These are phyloP conservation scores for Bombycilla garrulus DNA, from an alignment of 2,113 vertebrate species.

Conservation along the genomic window DNA sequence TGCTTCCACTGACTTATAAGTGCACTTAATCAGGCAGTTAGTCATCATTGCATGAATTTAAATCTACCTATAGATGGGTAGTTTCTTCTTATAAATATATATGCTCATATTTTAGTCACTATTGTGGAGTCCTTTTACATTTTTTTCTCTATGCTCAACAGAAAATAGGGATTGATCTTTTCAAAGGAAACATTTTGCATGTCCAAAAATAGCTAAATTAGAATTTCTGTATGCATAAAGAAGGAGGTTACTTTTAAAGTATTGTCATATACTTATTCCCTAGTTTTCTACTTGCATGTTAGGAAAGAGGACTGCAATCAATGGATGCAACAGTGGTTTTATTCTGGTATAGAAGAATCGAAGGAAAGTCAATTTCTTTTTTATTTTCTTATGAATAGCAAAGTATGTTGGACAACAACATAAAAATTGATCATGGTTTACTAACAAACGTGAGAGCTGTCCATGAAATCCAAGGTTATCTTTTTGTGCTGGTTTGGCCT, in stretches of 20 bases:
- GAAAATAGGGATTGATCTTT: not conserved
- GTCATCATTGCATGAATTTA: not conserved
- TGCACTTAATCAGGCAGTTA: not conserved
- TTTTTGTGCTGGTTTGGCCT: too few species aligned
- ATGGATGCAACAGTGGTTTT: not conserved
- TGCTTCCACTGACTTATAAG: not conserved
- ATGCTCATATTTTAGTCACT: not conserved
- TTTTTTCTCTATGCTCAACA: not conserved
- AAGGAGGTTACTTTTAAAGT: not conserved
- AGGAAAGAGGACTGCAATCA: not conserved
- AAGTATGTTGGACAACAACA: not conserved
- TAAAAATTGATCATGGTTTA: not conserved
- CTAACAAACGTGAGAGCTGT: not conserved
- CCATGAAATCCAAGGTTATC: not conserved
- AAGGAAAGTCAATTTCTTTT: not conserved
- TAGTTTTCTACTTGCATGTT: not conserved
- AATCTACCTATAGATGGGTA: not conserved
- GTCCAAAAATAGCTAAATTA: not conserved
- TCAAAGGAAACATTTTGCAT: not conserved
- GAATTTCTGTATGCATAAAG: not conserved
- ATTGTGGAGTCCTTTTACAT: not conserved
- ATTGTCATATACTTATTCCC: not conserved
- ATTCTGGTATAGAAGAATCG: not conserved
- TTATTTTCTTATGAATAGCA: not conserved
- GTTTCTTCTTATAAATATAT: not conserved